Percentiles rank a stretch among this genome's conserved stretches.
Evolutionary conservation across 2,113 vertebrate species (phyloP).

Genomic region (Myotis lucifugus): DNA sequence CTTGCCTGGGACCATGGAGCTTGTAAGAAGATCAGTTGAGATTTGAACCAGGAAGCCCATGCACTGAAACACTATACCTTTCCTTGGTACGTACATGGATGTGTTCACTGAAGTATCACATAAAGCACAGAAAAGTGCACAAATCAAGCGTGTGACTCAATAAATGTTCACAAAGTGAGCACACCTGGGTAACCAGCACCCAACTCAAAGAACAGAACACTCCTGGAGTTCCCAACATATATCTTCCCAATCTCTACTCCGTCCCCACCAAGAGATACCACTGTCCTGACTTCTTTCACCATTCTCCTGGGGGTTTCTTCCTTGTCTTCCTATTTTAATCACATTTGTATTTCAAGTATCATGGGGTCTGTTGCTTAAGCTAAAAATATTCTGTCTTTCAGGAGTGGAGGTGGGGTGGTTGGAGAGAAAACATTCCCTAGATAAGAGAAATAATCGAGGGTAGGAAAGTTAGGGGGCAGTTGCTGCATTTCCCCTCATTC

Average conservation of each 20-base stretch:
- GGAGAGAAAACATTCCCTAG: not conserved
- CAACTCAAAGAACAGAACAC: not conserved
- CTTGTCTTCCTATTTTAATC: slow-evolving; percentile 19
- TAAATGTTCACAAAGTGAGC: not conserved
- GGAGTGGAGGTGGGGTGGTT: not conserved
- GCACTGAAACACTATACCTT: not conserved
- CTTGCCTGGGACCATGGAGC: not conserved
- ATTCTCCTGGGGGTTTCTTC: not conserved
- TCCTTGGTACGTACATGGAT: not conserved
- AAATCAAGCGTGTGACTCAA: not conserved
- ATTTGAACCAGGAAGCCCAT: not conserved
- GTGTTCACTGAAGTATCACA: not conserved
- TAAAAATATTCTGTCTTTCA: slow-evolving; percentile 24
- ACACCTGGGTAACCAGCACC: not conserved
- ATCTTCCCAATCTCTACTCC: not conserved
- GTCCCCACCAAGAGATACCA: not conserved
- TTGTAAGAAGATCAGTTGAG: not conserved
- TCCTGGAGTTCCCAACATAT: not conserved
- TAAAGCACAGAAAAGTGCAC: not conserved
- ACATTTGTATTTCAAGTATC: not conserved
- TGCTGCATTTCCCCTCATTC: not conserved
- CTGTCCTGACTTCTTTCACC: not conserved
- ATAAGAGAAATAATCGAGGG: not conserved
- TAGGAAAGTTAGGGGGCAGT: not conserved
- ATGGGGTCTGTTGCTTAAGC: not conserved